Percentiles rank a stretch among this genome's conserved stretches.
These are phyloP conservation scores for Fragum whitleyi DNA, from an alignment of 2,888 invertebrate species.

Conservation along the genomic window DNA sequence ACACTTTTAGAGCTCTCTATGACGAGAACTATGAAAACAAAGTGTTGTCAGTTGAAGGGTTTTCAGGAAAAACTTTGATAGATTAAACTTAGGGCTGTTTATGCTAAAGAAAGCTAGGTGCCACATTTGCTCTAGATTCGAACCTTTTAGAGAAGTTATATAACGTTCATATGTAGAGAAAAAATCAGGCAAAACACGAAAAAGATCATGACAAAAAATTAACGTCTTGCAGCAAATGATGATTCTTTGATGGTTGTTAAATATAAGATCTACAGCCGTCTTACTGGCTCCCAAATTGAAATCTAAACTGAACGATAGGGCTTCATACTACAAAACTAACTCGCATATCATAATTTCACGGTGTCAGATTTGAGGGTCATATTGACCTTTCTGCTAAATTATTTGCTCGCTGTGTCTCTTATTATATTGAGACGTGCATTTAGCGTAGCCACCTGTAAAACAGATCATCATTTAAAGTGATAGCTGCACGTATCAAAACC, in stretches of 20 bases:
- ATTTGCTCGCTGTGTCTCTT: neutral
- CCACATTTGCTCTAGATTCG: neutral
- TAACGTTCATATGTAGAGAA: neutral
- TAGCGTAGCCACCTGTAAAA: no score
- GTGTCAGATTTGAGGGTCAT: slow-evolving; percentile 56
- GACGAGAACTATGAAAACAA: no score
- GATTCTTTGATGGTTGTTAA: neutral
- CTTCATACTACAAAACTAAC: slow-evolving; percentile 18
- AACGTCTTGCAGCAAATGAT: no score
- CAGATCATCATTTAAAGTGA: no score
- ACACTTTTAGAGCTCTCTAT: no score
- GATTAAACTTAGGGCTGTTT: neutral
- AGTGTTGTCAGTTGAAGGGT: no score
- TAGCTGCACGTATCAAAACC: no score
- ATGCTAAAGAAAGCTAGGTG: neutral
- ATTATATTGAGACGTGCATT: no score
- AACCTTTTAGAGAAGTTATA: neutral
- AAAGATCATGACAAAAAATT: neutral
- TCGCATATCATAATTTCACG: slow-evolving; percentile 57
- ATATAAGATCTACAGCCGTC: slow-evolving; percentile 13
- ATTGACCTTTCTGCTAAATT: slow-evolving; percentile 46
- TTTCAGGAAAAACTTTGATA: neutral
- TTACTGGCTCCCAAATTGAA: slow-evolving; percentile 61
- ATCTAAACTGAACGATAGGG: neutral
- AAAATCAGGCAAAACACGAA: neutral